A percentile compares a stretch with the other conserved stretches of the same genome.
These are phyloP conservation scores for Spilogale gracilis DNA, from an alignment of 2,113 vertebrate species.

Conservation along the genomic window DNA sequence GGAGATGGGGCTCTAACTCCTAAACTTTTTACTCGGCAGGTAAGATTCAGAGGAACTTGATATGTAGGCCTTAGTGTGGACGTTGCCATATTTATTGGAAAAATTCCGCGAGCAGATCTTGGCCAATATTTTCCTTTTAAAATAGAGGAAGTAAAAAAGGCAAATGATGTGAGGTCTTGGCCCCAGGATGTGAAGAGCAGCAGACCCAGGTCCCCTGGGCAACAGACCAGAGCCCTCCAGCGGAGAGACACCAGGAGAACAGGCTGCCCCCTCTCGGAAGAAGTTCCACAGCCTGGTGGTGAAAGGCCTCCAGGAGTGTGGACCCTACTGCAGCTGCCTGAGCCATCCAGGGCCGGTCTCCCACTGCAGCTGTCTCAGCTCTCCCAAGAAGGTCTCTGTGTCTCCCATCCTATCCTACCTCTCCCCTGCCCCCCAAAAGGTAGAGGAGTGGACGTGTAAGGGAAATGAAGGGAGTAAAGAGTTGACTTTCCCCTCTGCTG, in stretches of 20 bases:
- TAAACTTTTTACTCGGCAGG: conserved; percentile 59
- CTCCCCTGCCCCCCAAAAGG: not conserved
- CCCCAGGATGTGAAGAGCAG: not conserved
- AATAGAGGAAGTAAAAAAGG: not conserved
- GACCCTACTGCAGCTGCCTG: not conserved
- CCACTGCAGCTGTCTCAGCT: not conserved
- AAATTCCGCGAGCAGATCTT: not conserved
- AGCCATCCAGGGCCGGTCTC: not conserved
- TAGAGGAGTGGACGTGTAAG: not conserved
- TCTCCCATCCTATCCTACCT: not conserved
- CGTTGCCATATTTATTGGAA: conserved; percentile 31
- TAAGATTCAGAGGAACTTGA: conserved; percentile 26
- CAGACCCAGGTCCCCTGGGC: not conserved
- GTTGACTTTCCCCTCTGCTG: not conserved
- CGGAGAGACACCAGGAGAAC: not conserved
- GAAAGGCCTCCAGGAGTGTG: not conserved
- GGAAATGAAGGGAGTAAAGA: not conserved
- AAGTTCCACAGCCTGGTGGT: not conserved
- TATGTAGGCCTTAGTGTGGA: not conserved
- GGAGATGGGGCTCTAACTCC: conserved; percentile 47
- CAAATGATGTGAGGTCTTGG: not conserved
- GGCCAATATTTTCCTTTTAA: conserved; percentile 25
- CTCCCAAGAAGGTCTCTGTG: not conserved
- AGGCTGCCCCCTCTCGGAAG: not conserved
- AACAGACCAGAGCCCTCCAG: not conserved